These are phyloP conservation scores for Diadema setosum DNA, from an alignment of 35 echinoderm and acorn worm genomes.

Conservation along the genomic window DNA sequence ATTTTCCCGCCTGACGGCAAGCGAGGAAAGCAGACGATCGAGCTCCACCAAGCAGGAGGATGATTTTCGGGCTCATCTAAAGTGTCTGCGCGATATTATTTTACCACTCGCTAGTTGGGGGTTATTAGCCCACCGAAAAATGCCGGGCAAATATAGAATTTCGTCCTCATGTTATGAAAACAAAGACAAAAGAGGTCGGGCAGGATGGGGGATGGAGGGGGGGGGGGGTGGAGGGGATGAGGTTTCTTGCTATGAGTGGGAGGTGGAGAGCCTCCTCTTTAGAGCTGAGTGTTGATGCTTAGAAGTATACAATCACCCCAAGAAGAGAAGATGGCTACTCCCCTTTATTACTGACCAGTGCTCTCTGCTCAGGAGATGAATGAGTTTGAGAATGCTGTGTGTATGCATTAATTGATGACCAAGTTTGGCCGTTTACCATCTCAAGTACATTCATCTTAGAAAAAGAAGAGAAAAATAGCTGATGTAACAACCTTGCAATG, in stretches of 20 bases:
- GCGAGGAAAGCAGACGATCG: background rate
- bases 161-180: constrained; percentile 16
- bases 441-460: too few species aligned
- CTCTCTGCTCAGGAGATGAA: background rate
- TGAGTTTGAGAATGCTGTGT: too few species aligned
- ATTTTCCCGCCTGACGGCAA: background rate
- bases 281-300: background rate
- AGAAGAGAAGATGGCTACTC: background rate
- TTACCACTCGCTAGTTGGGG: constrained; percentile 20
- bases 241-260: background rate
- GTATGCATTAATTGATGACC: too few species aligned
- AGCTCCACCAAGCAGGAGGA: background rate
- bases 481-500: too few species aligned
- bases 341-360: background rate
- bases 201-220: background rate
- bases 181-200: constrained; percentile 1
- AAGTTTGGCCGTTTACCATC: too few species aligned
- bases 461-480: too few species aligned
- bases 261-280: background rate
- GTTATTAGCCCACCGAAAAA: constrained; percentile 28
- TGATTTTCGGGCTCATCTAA: background rate
- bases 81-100: background rate
- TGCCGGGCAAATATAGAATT: constrained; percentile 9
- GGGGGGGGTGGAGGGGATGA: background rate
- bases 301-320: background rate